phyloP scores from a whole-genome alignment of 2,888 invertebrate species.

The Aleiodes leptofemur region DNA sequence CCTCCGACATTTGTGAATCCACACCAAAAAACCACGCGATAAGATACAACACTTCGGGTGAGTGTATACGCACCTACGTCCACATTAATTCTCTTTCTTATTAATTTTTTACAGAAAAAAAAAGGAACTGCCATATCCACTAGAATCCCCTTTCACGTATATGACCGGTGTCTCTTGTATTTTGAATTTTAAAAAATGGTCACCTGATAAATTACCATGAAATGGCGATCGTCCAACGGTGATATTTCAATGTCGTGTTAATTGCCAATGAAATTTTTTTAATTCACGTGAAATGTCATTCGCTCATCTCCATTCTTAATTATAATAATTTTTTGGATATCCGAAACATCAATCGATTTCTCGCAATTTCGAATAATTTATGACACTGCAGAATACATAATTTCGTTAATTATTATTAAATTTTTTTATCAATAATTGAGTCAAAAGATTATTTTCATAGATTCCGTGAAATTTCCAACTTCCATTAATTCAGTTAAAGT shows the following conservation, averaged over 20 bases:
- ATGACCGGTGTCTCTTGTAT: constrained; percentile 11
- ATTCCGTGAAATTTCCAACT: not conserved
- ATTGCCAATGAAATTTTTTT: constrained; percentile 18
- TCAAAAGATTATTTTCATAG: no score
- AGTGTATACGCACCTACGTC: constrained; percentile 32
- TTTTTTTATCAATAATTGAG: constrained; percentile 2
- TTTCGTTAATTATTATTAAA: not conserved
- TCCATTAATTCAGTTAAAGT: constrained; percentile 7
- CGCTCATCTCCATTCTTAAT: constrained; percentile 1
- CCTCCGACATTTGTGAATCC: constrained; percentile 48
- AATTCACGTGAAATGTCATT: not conserved
- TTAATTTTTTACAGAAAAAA: not conserved
- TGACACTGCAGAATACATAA: not conserved
- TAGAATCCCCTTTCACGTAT: not conserved
- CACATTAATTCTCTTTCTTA: constrained; percentile 19
- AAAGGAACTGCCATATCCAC: constrained; percentile 6
- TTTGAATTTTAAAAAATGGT: constrained; percentile 3
- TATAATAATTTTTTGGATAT: not conserved
- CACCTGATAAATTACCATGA: constrained; percentile 19
- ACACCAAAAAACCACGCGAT: constrained; percentile 48
- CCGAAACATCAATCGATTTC: not conserved
- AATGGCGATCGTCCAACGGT: not conserved
- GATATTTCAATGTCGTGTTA: constrained; percentile 9
- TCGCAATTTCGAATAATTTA: not conserved
- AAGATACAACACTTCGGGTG: constrained; percentile 48